Conservation (phyloP, 2,888 invertebrate genomes). For the Trachelus stipa region DNA sequence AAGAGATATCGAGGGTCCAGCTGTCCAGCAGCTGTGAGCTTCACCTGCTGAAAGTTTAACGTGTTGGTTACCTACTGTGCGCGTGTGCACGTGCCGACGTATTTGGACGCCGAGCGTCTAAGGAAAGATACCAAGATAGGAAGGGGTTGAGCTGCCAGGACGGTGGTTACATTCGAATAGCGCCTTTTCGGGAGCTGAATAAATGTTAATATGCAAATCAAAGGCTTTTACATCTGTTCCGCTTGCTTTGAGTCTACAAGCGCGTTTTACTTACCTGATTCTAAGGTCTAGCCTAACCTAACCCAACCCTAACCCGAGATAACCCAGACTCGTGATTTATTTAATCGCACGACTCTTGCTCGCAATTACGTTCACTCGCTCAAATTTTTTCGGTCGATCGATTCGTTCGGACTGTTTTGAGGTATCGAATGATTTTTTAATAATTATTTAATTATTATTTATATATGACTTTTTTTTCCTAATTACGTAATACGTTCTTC, state of each 20-base stretch:
- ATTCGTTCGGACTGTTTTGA: too few species aligned
- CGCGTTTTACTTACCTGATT: too few species aligned
- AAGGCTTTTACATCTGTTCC: constrained; percentile 5
- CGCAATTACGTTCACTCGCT: too few species aligned
- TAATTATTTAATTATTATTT: too few species aligned
- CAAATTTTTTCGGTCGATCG: too few species aligned
- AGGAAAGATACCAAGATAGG: constrained; percentile 9
- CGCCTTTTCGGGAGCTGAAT: constrained; percentile 27
- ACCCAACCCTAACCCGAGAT: too few species aligned
- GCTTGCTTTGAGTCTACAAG: neutral
- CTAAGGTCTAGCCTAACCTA: too few species aligned
- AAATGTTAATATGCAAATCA: constrained; percentile 35
- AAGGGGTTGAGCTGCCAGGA: constrained; percentile 8
- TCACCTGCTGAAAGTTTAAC: constrained; percentile 55
- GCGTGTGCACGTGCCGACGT: constrained; percentile 22
- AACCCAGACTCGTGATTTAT: too few species aligned
- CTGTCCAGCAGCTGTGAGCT: constrained; percentile 59
- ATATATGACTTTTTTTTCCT: too few species aligned
- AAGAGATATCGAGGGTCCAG: constrained; percentile 57
- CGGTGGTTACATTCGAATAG: constrained; percentile 15
- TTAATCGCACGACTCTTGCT: too few species aligned
- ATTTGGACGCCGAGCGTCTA: constrained; percentile 19
- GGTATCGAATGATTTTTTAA: too few species aligned
- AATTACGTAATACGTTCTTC: too few species aligned
- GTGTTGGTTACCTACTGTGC: constrained; percentile 25